These are phyloP conservation scores for Bufo bufo DNA, from an alignment of 2,113 vertebrate genomes.

Conservation along the genomic window DNA sequence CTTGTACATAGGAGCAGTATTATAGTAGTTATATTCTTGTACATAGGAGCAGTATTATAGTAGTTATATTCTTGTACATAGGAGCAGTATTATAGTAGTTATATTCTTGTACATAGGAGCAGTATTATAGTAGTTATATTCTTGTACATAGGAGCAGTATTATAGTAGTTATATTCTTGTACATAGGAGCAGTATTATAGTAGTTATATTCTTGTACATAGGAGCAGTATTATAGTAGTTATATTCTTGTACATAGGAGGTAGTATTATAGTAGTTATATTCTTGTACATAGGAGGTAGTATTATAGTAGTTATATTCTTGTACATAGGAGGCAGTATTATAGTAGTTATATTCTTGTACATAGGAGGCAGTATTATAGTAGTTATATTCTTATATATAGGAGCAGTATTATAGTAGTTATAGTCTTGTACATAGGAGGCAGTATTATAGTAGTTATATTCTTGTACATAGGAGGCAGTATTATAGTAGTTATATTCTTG, in stretches of 20 bases:
- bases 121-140: not conserved
- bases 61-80: not conserved
- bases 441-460: slow-evolving; percentile 1
- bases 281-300: not conserved
- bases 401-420: not conserved
- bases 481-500: not conserved
- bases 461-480: not conserved
- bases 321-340: not conserved
- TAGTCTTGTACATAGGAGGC: not conserved
- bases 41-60: not conserved
- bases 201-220: no score
- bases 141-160: not conserved
- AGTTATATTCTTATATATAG: not conserved
- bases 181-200: not conserved
- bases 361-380: not conserved
- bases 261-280: not conserved
- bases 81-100: not conserved
- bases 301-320: not conserved
- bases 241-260: not conserved
- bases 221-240: not conserved
- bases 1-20: not conserved
- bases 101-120: not conserved
- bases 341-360: no score
- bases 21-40: slow-evolving; percentile 18
- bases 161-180: no score